Base-by-base conservation (phyloP, 2,797 vertebrate genomes). In the Threskiornis aethiopicus region DNA sequence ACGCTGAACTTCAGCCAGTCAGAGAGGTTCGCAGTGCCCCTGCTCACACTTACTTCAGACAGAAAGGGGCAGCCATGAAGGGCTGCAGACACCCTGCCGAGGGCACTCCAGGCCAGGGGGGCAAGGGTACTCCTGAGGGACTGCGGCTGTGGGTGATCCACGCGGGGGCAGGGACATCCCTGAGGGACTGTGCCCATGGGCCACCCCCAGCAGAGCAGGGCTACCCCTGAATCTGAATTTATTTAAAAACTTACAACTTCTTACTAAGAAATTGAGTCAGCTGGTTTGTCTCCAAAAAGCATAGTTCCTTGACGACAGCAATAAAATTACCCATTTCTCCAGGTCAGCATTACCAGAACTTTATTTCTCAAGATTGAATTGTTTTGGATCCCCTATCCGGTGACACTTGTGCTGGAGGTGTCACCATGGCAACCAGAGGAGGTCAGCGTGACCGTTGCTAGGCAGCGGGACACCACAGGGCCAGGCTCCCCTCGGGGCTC, bases 401-500 rank as follows among this genome's bases (percentile, higher is more conserved):
- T 70, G 86, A 28, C 31, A 87, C 35, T 81, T 2, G 5, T 11
- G 17, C 37, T 17, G 73, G 25, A 71, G 79, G 35, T 85, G 81
- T 95, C 93, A 84, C 95, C 67, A 82, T 73, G 77, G 77, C 86
- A 97, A 96, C 92, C 81, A 2, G 3, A 61, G 64, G 69, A 93
- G 79, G 88, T 83, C 95, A 94, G 33, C 0, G 0, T 75, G 93
- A 79, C 81, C 5, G 25, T 96, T 61, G 8, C 94, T 78, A 92
- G 78, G 93, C 49, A 89, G 87, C 11, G 0, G 47, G 71, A 87
- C 72, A 65, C 35, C 57, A 11, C 15, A 10, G 16, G 6, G 7
- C 2, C 3, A 76, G 28, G 55, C 29, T 55, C 26, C 31, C 11
- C 22, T 81, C n/a, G 1, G 0, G n/a, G 80, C 46, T 28, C 33